A percentile compares a stretch with the other conserved stretches of the same genome.
phyloP scores from a whole-genome alignment of 2,113 vertebrate genomes.

The Ictalurus punctatus region DNA sequence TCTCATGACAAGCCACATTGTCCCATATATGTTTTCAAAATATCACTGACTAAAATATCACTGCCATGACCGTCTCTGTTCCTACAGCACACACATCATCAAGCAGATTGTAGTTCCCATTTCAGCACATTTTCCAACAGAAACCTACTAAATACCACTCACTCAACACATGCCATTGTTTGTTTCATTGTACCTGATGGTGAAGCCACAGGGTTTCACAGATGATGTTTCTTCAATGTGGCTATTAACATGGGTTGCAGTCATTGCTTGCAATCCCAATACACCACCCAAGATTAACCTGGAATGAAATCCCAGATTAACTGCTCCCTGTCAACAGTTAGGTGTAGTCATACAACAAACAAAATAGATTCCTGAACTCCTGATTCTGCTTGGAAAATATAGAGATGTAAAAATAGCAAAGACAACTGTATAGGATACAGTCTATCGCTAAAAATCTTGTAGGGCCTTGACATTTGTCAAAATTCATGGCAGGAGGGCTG shows the following conservation, averaged over 20 bases:
- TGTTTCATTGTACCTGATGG: conserved; percentile 55
- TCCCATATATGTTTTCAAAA: neutral
- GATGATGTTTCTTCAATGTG: conserved; percentile 36
- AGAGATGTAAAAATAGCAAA: neutral
- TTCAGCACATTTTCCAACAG: neutral
- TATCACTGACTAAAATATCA: neutral
- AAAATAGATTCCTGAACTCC: conserved; percentile 18
- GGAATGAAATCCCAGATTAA: conserved; percentile 69
- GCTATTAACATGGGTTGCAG: conserved; percentile 62
- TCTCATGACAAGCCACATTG: neutral
- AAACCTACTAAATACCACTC: neutral
- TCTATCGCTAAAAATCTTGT: neutral
- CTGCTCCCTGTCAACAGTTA: conserved; percentile 67
- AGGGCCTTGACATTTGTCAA: neutral
- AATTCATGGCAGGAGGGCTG: neutral
- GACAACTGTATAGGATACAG: neutral
- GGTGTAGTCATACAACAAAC: neutral
- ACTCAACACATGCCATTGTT: conserved; percentile 48
- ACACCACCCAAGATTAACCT: conserved; percentile 70
- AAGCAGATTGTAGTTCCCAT: neutral
- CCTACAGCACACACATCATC: neutral
- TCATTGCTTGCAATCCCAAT: conserved; percentile 65
- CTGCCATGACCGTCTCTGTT: too few relatives aligned
- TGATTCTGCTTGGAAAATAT: conserved; percentile 20
- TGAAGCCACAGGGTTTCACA: conserved; percentile 37